Evolutionary conservation across 35 echinoderm and acorn worm genomes (phyloP).

Genomic region (Diadema setosum): DNA sequence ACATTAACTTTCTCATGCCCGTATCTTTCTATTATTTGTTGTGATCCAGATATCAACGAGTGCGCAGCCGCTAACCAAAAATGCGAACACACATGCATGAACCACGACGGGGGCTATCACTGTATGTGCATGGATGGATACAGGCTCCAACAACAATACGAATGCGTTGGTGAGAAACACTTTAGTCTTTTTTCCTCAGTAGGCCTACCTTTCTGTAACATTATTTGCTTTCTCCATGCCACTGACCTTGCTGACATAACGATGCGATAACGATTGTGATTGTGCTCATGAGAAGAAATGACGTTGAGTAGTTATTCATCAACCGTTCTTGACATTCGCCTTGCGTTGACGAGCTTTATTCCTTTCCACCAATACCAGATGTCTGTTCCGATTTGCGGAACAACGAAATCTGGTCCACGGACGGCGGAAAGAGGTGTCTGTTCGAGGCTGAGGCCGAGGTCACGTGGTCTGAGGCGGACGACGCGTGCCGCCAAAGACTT

Average conservation of each 20-base stretch:
- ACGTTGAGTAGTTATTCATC: not conserved
- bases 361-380: too few species aligned
- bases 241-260: too few species aligned
- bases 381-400: too few species aligned
- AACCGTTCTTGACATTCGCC: not conserved
- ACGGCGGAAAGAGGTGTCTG: not conserved
- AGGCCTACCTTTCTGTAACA: too few species aligned
- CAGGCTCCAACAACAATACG: not conserved
- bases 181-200: too few species aligned
- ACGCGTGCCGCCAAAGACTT: not conserved
- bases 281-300: not conserved
- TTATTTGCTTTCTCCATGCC: too few species aligned
- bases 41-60: constrained; percentile 69
- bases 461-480: not conserved
- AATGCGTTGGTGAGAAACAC: not conserved
- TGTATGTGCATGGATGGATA: constrained; percentile 53
- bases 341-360: too few species aligned
- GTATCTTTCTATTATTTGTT: too few species aligned
- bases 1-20: too few species aligned
- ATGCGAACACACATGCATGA: constrained; percentile 53
- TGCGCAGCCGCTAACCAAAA: constrained; percentile 12
- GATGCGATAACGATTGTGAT: too few species aligned
- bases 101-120: constrained; percentile 57
- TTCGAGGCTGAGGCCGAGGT: not conserved
- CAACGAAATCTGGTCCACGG: too few species aligned